phyloP scores from a whole-genome alignment of 2,113 vertebrate genomes.

The Callithrix jacchus region DNA sequence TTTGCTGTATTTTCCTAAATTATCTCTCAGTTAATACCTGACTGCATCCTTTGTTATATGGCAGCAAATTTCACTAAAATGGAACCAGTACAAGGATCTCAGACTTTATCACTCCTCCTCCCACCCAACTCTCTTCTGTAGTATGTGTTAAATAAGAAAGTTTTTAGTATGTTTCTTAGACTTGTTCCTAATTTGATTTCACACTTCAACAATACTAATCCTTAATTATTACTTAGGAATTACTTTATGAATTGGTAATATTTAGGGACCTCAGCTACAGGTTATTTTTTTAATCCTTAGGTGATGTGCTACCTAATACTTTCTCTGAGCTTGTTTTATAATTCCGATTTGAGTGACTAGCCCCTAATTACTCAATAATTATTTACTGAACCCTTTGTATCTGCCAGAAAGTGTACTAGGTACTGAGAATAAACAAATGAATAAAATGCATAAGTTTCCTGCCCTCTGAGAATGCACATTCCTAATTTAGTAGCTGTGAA shows the following conservation, averaged over 20 bases:
- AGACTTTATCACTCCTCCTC: background rate
- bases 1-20: background rate
- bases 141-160: background rate
- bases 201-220: background rate
- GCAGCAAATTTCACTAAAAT: background rate
- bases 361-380: background rate
- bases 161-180: background rate
- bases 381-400: background rate
- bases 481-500: background rate
- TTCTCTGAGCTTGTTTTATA: background rate
- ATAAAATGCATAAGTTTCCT: background rate
- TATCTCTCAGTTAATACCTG: background rate
- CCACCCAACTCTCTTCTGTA: background rate
- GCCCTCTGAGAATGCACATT: background rate
- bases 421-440: background rate
- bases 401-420: background rate
- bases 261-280: background rate
- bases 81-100: background rate
- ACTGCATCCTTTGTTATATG: background rate
- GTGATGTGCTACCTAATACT: background rate
- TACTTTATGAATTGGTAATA: background rate
- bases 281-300: background rate
- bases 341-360: background rate
- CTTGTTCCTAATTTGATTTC: background rate
- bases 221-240: background rate